phyloP scores from a whole-genome alignment of 2,888 invertebrate species.

The Enchytraeus crypticus region DNA sequence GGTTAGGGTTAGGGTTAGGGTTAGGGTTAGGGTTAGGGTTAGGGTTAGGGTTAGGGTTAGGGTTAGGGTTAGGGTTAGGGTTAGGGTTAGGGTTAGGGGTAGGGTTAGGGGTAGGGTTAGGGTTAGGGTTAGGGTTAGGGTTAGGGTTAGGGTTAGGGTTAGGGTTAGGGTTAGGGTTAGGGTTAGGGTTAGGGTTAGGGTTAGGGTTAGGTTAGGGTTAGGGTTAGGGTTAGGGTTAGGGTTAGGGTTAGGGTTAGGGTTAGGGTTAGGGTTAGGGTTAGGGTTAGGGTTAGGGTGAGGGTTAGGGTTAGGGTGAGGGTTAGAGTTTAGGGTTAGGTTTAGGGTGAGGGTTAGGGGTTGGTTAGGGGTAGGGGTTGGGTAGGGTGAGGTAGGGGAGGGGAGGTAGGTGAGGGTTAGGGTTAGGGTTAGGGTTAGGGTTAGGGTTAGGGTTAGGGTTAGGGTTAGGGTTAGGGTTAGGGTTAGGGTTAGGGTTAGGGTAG shows the following conservation, averaged over 20 bases:
- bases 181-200: slow-evolving; percentile 22
- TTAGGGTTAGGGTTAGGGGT: too few species aligned
- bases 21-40: slow-evolving; percentile 29
- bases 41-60: slow-evolving; percentile 25
- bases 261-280: slow-evolving; percentile 25
- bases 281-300: slow-evolving; percentile 26
- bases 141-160: slow-evolving; percentile 24
- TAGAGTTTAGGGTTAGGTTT: too few species aligned
- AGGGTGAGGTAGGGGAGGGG: slow-evolving; percentile 24
- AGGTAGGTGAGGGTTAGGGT: too few species aligned
- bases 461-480: slow-evolving; percentile 29
- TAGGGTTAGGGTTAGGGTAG: too few species aligned
- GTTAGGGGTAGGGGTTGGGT: slow-evolving; percentile 28
- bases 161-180: slow-evolving; percentile 20
- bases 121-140: slow-evolving; percentile 17
- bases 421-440: slow-evolving; percentile 18
- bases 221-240: slow-evolving; percentile 24
- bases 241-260: slow-evolving; percentile 19
- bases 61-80: slow-evolving; percentile 14
- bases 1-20: slow-evolving; percentile 26
- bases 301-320: too few species aligned
- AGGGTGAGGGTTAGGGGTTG: slow-evolving; percentile 25
- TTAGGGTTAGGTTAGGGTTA: slow-evolving; percentile 26
- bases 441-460: slow-evolving; percentile 28
- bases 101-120: too few species aligned